phyloP scores from a whole-genome alignment of 2,888 invertebrate species.

The Microctonus hyperodae region DNA sequence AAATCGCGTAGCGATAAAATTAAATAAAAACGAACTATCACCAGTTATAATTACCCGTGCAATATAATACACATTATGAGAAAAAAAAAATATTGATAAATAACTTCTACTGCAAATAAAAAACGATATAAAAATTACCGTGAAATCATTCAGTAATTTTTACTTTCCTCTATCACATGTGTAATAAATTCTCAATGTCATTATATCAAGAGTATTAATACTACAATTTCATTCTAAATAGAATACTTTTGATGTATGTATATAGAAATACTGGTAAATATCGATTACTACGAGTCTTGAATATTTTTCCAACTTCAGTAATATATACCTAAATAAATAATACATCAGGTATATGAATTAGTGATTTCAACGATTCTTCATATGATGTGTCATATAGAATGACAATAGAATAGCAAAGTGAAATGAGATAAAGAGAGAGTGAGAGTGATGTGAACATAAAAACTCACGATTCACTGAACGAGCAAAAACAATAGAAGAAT shows the following conservation, averaged over 20 bases:
- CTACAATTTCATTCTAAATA: no score
- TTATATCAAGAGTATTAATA: no score
- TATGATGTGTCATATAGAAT: background rate
- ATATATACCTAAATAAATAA: background rate
- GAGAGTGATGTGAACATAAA: conserved; percentile 23
- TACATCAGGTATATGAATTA: background rate
- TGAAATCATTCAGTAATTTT: background rate
- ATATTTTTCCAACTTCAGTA: background rate
- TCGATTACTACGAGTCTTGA: conserved; percentile 15
- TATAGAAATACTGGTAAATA: background rate
- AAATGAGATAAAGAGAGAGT: background rate
- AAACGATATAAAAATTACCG: background rate
- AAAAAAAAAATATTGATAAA: background rate
- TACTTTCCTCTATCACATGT: background rate
- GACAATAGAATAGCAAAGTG: background rate
- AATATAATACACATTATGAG: background rate
- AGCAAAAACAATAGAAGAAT: conserved; percentile 30
- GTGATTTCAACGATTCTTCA: background rate
- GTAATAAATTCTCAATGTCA: no score
- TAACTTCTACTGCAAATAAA: background rate
- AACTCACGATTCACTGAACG: conserved; percentile 24
- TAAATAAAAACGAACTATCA: background rate
- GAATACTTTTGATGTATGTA: conserved; percentile 16
- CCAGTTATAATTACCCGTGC: background rate
- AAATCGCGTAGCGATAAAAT: background rate